Base-by-base conservation (phyloP, 1,140 invertebrate genomes). In the Ostrea denselamellosa region DNA sequence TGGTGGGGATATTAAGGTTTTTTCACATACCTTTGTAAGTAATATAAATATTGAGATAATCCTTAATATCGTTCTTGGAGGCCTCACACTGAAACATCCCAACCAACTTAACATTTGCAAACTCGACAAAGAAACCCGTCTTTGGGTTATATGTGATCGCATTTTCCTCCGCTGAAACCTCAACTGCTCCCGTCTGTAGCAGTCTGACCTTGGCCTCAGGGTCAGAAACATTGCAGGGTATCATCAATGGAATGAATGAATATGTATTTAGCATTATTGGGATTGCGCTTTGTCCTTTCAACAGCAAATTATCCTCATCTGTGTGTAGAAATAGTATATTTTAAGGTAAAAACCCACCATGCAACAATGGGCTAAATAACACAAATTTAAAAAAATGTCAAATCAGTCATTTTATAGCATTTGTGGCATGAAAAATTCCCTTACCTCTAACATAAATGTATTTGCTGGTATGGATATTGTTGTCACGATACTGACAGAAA, bases 221-320 rank as follows among this genome's bases (percentile, higher is more conserved):
- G 65, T 92, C 86, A n/a, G 92, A 90, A 8, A 91, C 89, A 9
- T 82, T 22, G 71, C 92, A 92, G 0, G 89, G 87, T 8, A 92
- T 56, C 25, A 34, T 34, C 68, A 77, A 34, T 4, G 68, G 25
- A 28, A 28, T 8, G 28, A 77, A 77, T 14, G 14, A 12, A 77
- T 77, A 77, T 2, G 68, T 14, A 34, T 77, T 77, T 14, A 28
- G 2, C 2, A 77, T 3, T 8, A 9, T 3, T 14, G 68, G 68
- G 14, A 14, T 4, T 22, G 25, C 8, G 4, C 10, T 77, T 14
- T 34, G 25, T 77, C 28, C 14, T 10, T 4, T 0, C 25, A 77
- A 17, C 81, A 91, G 86, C 53, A 91, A 77, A 53, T 91, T 77
- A 0, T 90, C 56, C 22, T 86, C 86, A 90, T 92, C 92, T 92